Evolutionary conservation across 2,888 invertebrate species (phyloP), one percentile per base, ranked within the genome.

Genomic region (Volucella inflata): DNA sequence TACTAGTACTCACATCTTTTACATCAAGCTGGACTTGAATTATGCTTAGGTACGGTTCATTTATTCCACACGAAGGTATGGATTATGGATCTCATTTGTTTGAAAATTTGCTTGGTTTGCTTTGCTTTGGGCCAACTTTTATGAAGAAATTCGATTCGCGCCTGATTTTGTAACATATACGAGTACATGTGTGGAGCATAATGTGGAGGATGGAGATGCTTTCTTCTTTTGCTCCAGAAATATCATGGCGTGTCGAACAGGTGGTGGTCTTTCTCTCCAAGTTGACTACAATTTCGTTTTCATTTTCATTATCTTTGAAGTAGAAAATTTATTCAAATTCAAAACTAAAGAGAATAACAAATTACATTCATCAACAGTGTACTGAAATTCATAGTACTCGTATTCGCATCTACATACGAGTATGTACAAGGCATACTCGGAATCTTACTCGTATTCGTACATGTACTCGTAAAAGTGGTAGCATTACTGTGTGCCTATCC

Each of bases 21-120:
- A 59, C 57, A 46, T 70, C 64, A 30, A 75, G 68, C 59, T 79
- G 75, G 84, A 71, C 84, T 84, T 84, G 80, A 84, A 84, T 84
- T 75, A 79, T 79, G 65, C 44, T 72, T 57, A 80, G 62, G 50
- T 72, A 78, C 60, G 74, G 42, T 76, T 67, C 64, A 70, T 36
- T 75, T 71, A 42, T 75, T 65, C 51, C 71, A 65, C 60, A 64
- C 14, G 60, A 55, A 60, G 17, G 65, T 51, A 55, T 14, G 14
- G 40, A 55, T 38, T 36, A 55, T 14, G 14, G 46, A 55, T 38
- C 42, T 44, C 65, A 65, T 77, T 72, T 80, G 81, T 81, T 55
- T 57, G 64, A 30, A 30, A 51, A 44, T 68, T 70, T 57, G 48
- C 57, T 75, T 64, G 21, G 2, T 21, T 2, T 21, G 21, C 21